Evolutionary conservation across 2,888 invertebrate species (phyloP).

Genomic region (Cataglyphis albicans): DNA sequence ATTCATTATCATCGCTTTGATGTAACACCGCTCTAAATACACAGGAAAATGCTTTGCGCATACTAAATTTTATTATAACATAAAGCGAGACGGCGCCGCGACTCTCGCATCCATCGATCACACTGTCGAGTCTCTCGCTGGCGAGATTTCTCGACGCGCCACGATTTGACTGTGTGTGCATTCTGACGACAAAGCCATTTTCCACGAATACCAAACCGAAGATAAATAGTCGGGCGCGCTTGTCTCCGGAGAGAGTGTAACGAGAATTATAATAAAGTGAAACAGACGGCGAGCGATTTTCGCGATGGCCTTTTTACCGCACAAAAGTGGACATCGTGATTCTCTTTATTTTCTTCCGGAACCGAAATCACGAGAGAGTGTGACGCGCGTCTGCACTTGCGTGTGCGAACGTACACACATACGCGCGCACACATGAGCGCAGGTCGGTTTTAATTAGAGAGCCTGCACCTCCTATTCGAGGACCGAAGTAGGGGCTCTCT

Average conservation of each 20-base stretch:
- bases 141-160: slow-evolving; percentile 33
- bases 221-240: slow-evolving; percentile 25
- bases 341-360: slow-evolving; percentile 29
- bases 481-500: slow-evolving; percentile 83
- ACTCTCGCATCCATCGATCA: slow-evolving; percentile 29
- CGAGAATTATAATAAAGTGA: slow-evolving; percentile 33
- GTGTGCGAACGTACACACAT: slow-evolving; percentile 24
- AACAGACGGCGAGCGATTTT: background rate
- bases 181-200: background rate
- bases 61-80: background rate
- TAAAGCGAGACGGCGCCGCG: slow-evolving; percentile 5
- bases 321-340: slow-evolving; percentile 34
- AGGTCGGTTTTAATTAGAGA: slow-evolving; percentile 82
- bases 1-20: slow-evolving; percentile 43
- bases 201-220: slow-evolving; percentile 15
- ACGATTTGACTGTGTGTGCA: background rate
- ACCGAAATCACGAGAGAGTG: background rate
- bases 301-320: background rate
- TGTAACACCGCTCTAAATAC: slow-evolving; percentile 4
- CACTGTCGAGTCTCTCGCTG: slow-evolving; percentile 6
- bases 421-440: slow-evolving; percentile 14
- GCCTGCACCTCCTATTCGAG: slow-evolving; percentile 72
- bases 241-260: background rate
- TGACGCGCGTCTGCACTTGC: background rate
- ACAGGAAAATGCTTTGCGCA: background rate